Base-by-base conservation (phyloP, 2,888 invertebrate species). In the Tipula unca region DNA sequence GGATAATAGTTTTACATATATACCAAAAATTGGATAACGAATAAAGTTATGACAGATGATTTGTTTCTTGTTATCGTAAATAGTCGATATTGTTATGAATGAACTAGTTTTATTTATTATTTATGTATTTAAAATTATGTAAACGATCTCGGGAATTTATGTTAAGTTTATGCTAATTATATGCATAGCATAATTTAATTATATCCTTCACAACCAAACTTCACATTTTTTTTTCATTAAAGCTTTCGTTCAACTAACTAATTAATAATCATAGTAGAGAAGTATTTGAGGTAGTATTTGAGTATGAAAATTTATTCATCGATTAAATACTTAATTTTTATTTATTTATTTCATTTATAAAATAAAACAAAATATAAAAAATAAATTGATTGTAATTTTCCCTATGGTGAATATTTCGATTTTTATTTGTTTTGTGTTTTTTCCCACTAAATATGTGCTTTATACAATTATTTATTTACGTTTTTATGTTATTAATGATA, bases 301-400 rank as follows among this genome's bases (percentile, higher is more conserved):
- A 48, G 25, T 25, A 69, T 25, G 69, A 20, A 25, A 0, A 14
- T 48, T 48, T 48, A 17, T 69, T 20, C 25, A 25, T 25, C 25
- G 25, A 25, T 69, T 69, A 48, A 48, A 48, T 48, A 48, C n/a
- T 69, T 69, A 69, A 48, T 10, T 69, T 20, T 69, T 25, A 69
- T 69, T 69, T 69, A 54, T 69, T 69, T 69, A 69, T 13, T 69
- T 69, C 13, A 10, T 6, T 69, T 69, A 69, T 69, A 69, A 69
- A 69, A 69, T 69, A 10, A 48, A 2, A 48, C 17, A 69, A 25
- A n/a, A n/a, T n/a, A n/a, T n/a, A n/a, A n/a, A n/a, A 69, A 69
- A 69, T 69, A 25, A 69, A 69, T 69, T 69, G 69, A 69, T 69
- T 69, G 69, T 69, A 69, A 69, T 69, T 69, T 69, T 69, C 69